Conservation (phyloP, 2,888 invertebrate species). For the Eulithis prunata region DNA sequence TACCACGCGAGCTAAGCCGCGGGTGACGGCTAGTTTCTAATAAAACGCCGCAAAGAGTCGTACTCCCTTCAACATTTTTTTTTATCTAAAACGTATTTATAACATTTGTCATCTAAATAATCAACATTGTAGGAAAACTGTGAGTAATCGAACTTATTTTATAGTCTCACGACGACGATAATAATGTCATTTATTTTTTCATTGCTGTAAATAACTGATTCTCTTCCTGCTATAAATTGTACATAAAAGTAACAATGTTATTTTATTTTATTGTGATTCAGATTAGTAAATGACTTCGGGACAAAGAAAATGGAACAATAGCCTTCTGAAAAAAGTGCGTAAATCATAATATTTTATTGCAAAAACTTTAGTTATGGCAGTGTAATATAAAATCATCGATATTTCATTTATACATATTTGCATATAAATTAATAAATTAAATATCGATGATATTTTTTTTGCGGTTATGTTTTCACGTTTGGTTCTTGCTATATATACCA, state of each 20-base stretch:
- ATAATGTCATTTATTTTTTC: conserved; percentile 56
- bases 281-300: not conserved
- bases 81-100: not conserved
- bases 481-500: too few species aligned
- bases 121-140: conserved; percentile 59
- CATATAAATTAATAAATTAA: not conserved
- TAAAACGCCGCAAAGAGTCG: too few species aligned
- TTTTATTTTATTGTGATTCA: conserved; percentile 7
- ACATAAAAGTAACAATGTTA: conserved; percentile 11
- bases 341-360: not conserved
- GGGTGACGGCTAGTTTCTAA: too few species aligned
- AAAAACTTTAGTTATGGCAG: not conserved
- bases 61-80: not conserved
- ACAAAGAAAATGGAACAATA: conserved; percentile 1
- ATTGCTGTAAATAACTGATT: conserved; percentile 52
- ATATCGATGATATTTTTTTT: not conserved
- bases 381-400: too few species aligned
- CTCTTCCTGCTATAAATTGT: conserved; percentile 60
- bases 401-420: not conserved
- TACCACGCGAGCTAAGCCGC: too few species aligned
- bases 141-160: conserved; percentile 73
- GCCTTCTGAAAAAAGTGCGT: not conserved
- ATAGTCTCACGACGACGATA: conserved; percentile 56
- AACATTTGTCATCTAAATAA: conserved; percentile 48
- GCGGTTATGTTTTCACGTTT: too few species aligned